Conservation (phyloP, 2,113 vertebrate species). For the Aldabrachelys gigantea region DNA sequence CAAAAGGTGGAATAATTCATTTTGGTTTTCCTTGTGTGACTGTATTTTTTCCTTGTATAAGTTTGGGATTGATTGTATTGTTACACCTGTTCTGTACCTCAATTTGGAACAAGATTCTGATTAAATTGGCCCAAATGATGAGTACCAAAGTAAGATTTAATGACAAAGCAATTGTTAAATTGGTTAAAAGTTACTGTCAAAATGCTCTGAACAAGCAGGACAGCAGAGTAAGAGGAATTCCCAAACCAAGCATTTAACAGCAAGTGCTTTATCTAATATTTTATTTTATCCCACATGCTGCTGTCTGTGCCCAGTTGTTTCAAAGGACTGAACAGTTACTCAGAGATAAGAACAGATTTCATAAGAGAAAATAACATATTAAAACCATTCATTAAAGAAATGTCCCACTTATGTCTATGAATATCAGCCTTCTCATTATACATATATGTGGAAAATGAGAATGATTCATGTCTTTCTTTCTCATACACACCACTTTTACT, state of each 20-base stretch:
- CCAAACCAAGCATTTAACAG: slow-evolving; percentile 8
- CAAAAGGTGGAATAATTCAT: neutral
- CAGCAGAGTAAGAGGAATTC: neutral
- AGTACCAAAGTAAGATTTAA: neutral
- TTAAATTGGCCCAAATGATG: neutral
- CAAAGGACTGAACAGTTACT: neutral
- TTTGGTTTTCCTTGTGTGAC: neutral
- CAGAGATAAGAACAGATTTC: slow-evolving; percentile 19
- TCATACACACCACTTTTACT: neutral
- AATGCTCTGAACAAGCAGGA: neutral
- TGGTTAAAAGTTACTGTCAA: neutral
- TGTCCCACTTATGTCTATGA: neutral
- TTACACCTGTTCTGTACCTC: neutral
- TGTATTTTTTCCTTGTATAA: slow-evolving; percentile 33
- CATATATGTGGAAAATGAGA: neutral
- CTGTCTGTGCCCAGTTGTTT: neutral
- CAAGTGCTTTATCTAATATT: neutral
- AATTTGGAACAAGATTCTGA: neutral
- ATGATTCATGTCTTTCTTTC: neutral
- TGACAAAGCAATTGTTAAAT: neutral
- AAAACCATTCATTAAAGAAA: slow-evolving; percentile 36
- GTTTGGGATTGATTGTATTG: slow-evolving; percentile 35
- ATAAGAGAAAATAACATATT: slow-evolving; percentile 36
- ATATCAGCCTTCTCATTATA: slow-evolving; percentile 5
- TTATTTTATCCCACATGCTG: neutral